A percentile compares a stretch with the other conserved stretches of the same genome.
Conservation (phyloP, 2,797 vertebrate species). For the Trematomus bernacchii region DNA sequence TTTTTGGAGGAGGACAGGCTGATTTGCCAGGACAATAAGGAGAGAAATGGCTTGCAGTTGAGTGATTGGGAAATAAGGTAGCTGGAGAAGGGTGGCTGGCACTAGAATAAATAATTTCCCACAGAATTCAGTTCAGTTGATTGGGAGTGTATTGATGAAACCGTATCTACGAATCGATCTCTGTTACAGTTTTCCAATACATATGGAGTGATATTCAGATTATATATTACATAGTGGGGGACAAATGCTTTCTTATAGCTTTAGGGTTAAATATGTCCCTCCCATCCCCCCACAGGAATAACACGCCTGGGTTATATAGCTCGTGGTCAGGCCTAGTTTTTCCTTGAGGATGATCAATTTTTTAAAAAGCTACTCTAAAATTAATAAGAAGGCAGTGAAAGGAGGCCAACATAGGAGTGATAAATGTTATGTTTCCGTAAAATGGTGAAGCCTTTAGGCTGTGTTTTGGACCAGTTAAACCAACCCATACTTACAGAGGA, state of each 20-base stretch:
- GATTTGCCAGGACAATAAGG: neutral
- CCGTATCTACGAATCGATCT: neutral
- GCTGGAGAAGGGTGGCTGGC: neutral
- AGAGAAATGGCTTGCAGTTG: neutral
- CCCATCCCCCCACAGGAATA: slow-evolving; percentile 25
- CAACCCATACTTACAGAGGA: neutral
- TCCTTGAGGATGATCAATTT: slow-evolving; percentile 59
- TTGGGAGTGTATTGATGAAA: neutral
- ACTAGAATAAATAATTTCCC: neutral
- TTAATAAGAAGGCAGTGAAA: slow-evolving; percentile 45
- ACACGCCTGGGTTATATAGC: slow-evolving; percentile 31
- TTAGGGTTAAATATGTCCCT: slow-evolving; percentile 43
- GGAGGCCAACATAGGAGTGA: slow-evolving; percentile 31
- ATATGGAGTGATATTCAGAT: neutral
- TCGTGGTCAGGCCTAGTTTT: slow-evolving; percentile 45
- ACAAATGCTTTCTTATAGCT: slow-evolving; percentile 40
- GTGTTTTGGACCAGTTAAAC: slow-evolving; percentile 23
- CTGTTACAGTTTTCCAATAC: neutral
- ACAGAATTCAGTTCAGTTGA: neutral
- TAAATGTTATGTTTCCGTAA: slow-evolving; percentile 31
- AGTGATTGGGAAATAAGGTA: neutral
- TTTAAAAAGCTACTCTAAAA: slow-evolving; percentile 42
- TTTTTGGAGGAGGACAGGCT: neutral
- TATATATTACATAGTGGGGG: neutral
- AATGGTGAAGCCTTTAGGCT: slow-evolving; percentile 7